Evolutionary conservation across 2,888 invertebrate genomes (phyloP).

Genomic region (Caenorhabditis uteleia): DNA sequence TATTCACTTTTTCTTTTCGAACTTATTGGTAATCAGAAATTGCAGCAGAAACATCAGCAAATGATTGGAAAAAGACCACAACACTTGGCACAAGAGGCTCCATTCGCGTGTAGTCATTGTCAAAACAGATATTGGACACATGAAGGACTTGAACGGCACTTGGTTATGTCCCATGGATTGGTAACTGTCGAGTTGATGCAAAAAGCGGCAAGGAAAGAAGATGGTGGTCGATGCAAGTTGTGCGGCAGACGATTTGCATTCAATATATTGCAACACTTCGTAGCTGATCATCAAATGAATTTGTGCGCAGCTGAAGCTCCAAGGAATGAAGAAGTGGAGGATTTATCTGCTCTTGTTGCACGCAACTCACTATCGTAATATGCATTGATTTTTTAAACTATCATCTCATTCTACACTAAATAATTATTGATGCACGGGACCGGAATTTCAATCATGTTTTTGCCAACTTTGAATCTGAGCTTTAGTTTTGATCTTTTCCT

Average conservation of each 20-base stretch:
- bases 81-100: slow-evolving; percentile 65
- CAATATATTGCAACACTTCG: slow-evolving; percentile 69
- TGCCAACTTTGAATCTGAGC: no score
- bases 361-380: not conserved
- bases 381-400: slow-evolving; percentile 4
- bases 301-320: slow-evolving; percentile 68
- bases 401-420: no score
- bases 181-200: slow-evolving; percentile 95
- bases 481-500: no score
- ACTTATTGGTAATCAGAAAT: not conserved
- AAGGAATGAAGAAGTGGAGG: no score
- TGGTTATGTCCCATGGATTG: slow-evolving; percentile 89
- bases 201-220: slow-evolving; percentile 91
- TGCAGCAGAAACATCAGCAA: slow-evolving; percentile 57
- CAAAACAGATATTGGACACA: slow-evolving; percentile 84
- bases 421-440: no score
- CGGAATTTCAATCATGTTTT: no score
- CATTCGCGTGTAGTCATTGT: slow-evolving; percentile 66
- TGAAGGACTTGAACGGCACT: slow-evolving; percentile 91
- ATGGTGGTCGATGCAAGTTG: slow-evolving; percentile 90
- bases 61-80: slow-evolving; percentile 50
- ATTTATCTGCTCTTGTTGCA: no score
- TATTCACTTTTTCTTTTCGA: not conserved
- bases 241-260: slow-evolving; percentile 79
- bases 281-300: slow-evolving; percentile 64